These are phyloP conservation scores for Nyctereutes procyonoides DNA, from an alignment of 2,113 vertebrate species.

Conservation along the genomic window DNA sequence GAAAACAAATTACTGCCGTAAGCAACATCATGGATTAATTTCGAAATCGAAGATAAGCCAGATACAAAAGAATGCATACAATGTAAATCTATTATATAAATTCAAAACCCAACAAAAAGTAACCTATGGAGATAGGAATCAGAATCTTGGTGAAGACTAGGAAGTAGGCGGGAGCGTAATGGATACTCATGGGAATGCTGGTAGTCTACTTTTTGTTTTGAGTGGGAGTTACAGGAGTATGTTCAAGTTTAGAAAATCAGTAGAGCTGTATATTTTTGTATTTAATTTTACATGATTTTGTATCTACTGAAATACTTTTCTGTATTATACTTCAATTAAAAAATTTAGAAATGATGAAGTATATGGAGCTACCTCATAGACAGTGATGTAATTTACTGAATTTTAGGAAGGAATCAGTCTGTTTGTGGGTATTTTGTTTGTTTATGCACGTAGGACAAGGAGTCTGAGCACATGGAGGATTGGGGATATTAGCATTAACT, in stretches of 20 bases:
- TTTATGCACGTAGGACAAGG: background rate
- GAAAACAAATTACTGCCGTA: background rate
- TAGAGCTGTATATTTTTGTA: background rate
- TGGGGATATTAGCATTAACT: background rate
- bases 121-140: background rate
- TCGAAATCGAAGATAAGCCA: background rate
- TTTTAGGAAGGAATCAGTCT: background rate
- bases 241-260: background rate
- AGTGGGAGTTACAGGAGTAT: background rate
- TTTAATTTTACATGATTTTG: background rate
- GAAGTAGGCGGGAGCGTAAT: background rate
- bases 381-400: background rate
- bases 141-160: background rate
- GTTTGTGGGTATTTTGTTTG: background rate
- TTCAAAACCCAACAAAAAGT: background rate
- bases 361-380: background rate
- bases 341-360: background rate
- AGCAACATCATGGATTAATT: background rate
- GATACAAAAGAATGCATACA: background rate
- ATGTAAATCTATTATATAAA: background rate
- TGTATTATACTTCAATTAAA: background rate
- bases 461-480: background rate
- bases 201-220: background rate
- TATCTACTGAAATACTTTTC: background rate
- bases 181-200: background rate